These are phyloP conservation scores for Chionoecetes opilio DNA, from an alignment of 1,140 invertebrate genomes.

Conservation along the genomic window DNA sequence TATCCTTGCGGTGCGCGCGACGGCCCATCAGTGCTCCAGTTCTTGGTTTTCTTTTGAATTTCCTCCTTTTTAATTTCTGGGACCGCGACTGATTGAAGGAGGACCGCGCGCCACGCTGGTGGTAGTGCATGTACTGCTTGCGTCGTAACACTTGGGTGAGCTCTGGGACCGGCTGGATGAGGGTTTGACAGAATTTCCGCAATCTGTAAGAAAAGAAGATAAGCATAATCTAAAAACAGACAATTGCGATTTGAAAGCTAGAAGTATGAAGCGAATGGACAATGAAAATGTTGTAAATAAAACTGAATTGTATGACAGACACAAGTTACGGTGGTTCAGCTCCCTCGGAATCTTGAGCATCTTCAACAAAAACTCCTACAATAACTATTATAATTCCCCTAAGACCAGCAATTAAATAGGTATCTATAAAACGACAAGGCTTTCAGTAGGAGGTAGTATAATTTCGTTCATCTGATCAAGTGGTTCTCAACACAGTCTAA, in stretches of 20 bases:
- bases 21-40: neutral
- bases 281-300: too few species aligned
- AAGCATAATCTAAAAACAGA: neutral
- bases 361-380: too few species aligned
- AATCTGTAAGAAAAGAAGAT: neutral
- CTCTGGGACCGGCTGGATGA: slow-evolving; percentile 35
- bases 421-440: too few species aligned
- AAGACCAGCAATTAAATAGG: too few species aligned
- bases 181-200: slow-evolving; percentile 45
- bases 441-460: too few species aligned
- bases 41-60: slow-evolving; percentile 18
- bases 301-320: too few species aligned
- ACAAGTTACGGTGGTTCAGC: too few species aligned
- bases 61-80: slow-evolving; percentile 16
- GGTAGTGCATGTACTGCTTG: slow-evolving; percentile 64
- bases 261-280: too few species aligned
- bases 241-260: neutral
- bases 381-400: too few species aligned
- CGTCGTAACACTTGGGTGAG: slow-evolving; percentile 57
- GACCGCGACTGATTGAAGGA: slow-evolving; percentile 40
- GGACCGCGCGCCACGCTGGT: neutral
- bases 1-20: slow-evolving; percentile 10
- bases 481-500: too few species aligned
- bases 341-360: too few species aligned
- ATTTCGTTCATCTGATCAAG: too few species aligned